Evolutionary conservation across 2,113 vertebrate species (phyloP), one percentile per base, ranked within the genome.

Genomic region (Hippolais icterina): DNA sequence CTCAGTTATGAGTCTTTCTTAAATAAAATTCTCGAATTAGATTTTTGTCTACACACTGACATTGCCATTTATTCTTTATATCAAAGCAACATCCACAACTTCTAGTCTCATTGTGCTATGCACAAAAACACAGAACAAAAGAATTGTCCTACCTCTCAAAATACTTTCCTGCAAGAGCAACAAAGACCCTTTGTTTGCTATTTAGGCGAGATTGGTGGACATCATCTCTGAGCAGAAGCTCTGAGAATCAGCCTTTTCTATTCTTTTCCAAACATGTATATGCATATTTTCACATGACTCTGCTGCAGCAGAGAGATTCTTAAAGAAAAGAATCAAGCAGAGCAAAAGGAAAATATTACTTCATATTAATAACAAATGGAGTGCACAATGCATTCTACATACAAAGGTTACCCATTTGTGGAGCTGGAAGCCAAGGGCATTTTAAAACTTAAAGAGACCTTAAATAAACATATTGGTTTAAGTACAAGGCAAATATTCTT

Each of bases 401-500:
- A 94, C 66, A 94, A 95, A 90, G 89, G 85, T 64, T 80, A 68
- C 53, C 89, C 89, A 80, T 83, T 91, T 94, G 81, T 33, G n/a
- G 54, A 95, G 54, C 71, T 65, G 56, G 63, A 96, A 94, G 44
- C 66, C 88, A 96, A 96, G 44, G 60, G 39, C 87, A 86, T 88
- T 96, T 96, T 89, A 95, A 96, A 96, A 95, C 84, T 79, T 93
- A 94, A 49, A 77, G 79, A 95, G 94, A 80, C 68, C 93, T 97
- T 94, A 96, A 96, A 93, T 80, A 94, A 94, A 92, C 68, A 88
- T 89, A 95, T 94, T 93, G 93, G 89, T 94, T 95, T 96, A 97
- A 97, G 91, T 81, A 94, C 74, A 87, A 97, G 96, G 79, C 31
- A 65, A 94, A 84, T 97, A 95, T 95, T 96, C 96, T 95, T 96